Base-by-base conservation (phyloP, 2,113 vertebrate genomes). In the Garra rufa region DNA sequence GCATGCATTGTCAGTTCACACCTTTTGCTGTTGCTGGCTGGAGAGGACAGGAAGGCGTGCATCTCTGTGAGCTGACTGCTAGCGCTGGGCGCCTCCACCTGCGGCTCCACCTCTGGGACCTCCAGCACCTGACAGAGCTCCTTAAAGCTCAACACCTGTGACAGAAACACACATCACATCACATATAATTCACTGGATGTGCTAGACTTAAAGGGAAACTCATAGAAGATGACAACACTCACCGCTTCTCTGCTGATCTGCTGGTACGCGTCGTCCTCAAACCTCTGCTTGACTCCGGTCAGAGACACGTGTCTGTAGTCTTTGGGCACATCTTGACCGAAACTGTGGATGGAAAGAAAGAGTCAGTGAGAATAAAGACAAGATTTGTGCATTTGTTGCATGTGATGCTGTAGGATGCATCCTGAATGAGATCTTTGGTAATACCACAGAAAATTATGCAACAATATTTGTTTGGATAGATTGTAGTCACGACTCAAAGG, bases 261-360 rank as follows among this genome's bases (percentile, higher is more conserved):
- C 28, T 95, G 95, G 3, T 96, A 98, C 34, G 92, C 90, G 24
- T 97, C 95, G 48, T 99, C 97, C 89, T 99, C 97, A 86, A 99
- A 99, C 41, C 98, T 93, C 81, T 99, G 98, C 81, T 96, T 98
- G 4, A 99, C 97, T 0, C 98, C 98, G 0, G 95, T 98, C 59
- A 99, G 93, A 57, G 97, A 96, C 34, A 98, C 95, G 2, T 99
- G 96, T 85, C 98, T 93, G 57, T 98, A 97, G 88, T 99, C 98
- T 92, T 96, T 99, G 82, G 98, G 98, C 78, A 95, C 92, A 19
- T 98, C 96, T 0, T 96, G 94, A 2, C 95, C 96, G 91, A 99
- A 99, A 90, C 98, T 99, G 65, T 11, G 57, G 71, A 57, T 14
- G 43, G 11, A 69, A 78, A 70, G 59, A 48, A 21, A 81, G 76